These are phyloP conservation scores for Mus caroli DNA, from an alignment of 2,797 vertebrate genomes.

Conservation along the genomic window DNA sequence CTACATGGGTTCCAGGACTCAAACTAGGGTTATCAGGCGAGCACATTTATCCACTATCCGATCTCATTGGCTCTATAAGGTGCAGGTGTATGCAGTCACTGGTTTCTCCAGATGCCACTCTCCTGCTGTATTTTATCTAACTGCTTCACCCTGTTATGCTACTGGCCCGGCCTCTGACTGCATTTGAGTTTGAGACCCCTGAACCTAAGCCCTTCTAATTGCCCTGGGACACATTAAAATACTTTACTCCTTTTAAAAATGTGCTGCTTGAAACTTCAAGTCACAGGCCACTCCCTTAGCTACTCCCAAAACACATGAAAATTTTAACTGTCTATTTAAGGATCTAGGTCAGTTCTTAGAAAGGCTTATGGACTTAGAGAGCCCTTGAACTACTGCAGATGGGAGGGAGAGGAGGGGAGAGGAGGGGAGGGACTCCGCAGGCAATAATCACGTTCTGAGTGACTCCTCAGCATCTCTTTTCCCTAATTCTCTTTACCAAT, in stretches of 20 bases:
- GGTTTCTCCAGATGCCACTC: not conserved
- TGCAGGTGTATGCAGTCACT: not conserved
- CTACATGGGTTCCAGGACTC: not conserved
- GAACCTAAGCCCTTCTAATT: not conserved
- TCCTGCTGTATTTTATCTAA: not conserved
- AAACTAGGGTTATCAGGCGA: not conserved
- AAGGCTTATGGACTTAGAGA: constrained; percentile 25
- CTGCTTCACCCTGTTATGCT: not conserved
- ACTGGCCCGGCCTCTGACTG: not conserved
- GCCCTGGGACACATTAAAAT: not conserved
- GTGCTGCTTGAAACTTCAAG: not conserved
- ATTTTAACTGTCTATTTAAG: constrained; percentile 38
- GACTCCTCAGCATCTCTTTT: not conserved
- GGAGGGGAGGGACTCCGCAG: not conserved
- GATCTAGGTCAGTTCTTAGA: constrained; percentile 45
- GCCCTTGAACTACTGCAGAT: constrained; percentile 28
- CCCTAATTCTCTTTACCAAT: not conserved
- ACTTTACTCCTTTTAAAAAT: not conserved
- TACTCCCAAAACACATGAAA: constrained; percentile 34
- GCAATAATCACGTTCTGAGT: not conserved
- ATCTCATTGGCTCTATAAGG: not conserved
- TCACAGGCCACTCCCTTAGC: constrained; percentile 3
- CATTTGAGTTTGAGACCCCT: constrained; percentile 8
- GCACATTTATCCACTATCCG: not conserved
- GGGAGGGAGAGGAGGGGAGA: not conserved